Base-by-base conservation (phyloP, 2,888 invertebrate genomes). In the Ceramica pisi region DNA sequence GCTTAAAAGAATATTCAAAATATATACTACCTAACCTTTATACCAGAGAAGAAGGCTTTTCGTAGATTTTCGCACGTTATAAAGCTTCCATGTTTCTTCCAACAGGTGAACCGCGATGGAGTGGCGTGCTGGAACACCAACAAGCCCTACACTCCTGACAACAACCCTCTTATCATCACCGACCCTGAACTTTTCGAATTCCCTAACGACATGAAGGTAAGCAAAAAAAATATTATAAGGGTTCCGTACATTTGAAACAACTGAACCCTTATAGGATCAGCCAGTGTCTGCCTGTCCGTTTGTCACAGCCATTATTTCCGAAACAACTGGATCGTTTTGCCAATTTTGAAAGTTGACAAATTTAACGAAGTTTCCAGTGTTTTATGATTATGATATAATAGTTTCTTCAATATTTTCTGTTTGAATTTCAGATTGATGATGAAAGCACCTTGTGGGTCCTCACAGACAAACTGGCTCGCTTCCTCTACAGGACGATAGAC, bases 41-140 rank as follows among this genome's bases (percentile, higher is more conserved):
- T 31, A 31, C 31, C 19, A 46, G 21, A 14, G 1, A 46, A 14
- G 14, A 44, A 19, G 8, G 31, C 5, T 7, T n/a, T 31, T 41
- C 12, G 3, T 48, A 31, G 16, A 12, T 16, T 19, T 7, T 26
- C 10, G 12, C 6, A 12, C 5, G 16, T 26, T 50, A 7, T 10
- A 35, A 26, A 46, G 0, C 1, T 16, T n/a, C 46, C 3, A 21
- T 14, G 12, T 12, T 59, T 59, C 16, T 48, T 31, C 61, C 63
- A 61, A 35, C 92, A 97, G 93, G 95, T 98, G 48, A 98, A 97
- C 89, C 97, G 97, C 85, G 97, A 98, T 87, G 98, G 97, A 0
- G 96, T 98, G 2, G 98, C 97, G 1, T 98, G 98, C 90, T 98
- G 98, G 98, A 98, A 98, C 89, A 96, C 97, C 0, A 95, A 96